Evolutionary conservation across 2,797 vertebrate genomes (phyloP), one percentile per base, ranked within the genome.

Genomic region (Dromococcyx pavoninus): DNA sequence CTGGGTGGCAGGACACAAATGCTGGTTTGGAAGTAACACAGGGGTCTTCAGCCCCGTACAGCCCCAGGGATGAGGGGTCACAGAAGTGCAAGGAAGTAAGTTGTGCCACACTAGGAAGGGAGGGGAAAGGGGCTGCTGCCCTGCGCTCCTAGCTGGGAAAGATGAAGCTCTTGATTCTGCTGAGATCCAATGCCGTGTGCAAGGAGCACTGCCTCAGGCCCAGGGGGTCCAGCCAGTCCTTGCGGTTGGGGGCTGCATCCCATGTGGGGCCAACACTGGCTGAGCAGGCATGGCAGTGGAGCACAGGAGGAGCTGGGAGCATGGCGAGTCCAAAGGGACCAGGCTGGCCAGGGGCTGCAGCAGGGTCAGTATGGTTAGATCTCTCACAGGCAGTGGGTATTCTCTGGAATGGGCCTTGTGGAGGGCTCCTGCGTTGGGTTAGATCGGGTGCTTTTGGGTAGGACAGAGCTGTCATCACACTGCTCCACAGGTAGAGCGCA

Each of bases 81-180:
- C 75, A 80, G 57, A 91, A 93, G 86, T 88, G 84, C 92, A 88
- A 91, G 72, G 71, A 95, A 93, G 83, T 67, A 80, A 95, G 62
- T 58, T 82, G 91, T 92, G 94, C 50, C 88, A 95, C 91, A 91
- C 83, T 66, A 93, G 53, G 67, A 88, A 50, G 33, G 80, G 80
- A 80, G n/a, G 73, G 62, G 53, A 83, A 87, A 69, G 87, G 60
- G 65, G 41, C 46, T 86, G 57, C 60, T 76, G 32, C 67, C 57
- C 71, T 3, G 0, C 19, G 53, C 30, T 75, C 44, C 95, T 88
- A 86, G 80, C 98, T 99, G 13, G 99, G 98, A 93, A 99, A 98
- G 67, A 99, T 98, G 56, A 99, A 98, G 41, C 98, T 98, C 88
- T 98, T 98, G 78, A 98, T 97, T 96, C 98, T 99, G 85, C 98